Percentiles rank a stretch among this genome's conserved stretches.
Conservation (phyloP, 2,113 vertebrate genomes). For the Percopsis transmontana region DNA sequence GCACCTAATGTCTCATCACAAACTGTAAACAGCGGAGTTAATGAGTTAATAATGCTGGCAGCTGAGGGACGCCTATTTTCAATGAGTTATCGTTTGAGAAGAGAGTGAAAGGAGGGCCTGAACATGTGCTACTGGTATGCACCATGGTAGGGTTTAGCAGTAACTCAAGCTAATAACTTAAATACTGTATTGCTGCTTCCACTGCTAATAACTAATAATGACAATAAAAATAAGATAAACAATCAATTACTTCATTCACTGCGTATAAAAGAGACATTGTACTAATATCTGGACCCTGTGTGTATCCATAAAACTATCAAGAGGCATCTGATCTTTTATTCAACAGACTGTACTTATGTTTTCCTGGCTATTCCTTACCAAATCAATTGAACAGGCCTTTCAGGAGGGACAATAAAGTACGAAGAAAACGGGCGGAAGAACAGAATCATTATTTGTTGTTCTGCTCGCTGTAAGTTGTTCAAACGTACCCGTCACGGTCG, state of each 20-base stretch:
- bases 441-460: background rate
- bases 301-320: too few species aligned
- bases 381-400: background rate
- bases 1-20: constrained; percentile 19
- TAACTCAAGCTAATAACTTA: too few species aligned
- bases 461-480: background rate
- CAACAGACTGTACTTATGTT: background rate
- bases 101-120: too few species aligned
- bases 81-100: too few species aligned
- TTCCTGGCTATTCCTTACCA: background rate
- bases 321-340: constrained; percentile 6
- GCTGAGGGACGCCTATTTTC: constrained; percentile 43
- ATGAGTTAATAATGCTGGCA: constrained; percentile 45
- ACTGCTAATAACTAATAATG: too few species aligned
- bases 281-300: too few species aligned
- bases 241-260: too few species aligned
- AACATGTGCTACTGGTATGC: too few species aligned
- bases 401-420: background rate
- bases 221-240: too few species aligned
- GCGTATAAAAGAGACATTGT: too few species aligned
- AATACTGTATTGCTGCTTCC: too few species aligned
- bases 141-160: too few species aligned
- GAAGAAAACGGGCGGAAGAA: constrained; percentile 7
- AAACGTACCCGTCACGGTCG: background rate
- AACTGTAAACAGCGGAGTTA: constrained; percentile 13